phyloP scores from a whole-genome alignment of 2,888 invertebrate genomes.

The Platycnemis pennipes region DNA sequence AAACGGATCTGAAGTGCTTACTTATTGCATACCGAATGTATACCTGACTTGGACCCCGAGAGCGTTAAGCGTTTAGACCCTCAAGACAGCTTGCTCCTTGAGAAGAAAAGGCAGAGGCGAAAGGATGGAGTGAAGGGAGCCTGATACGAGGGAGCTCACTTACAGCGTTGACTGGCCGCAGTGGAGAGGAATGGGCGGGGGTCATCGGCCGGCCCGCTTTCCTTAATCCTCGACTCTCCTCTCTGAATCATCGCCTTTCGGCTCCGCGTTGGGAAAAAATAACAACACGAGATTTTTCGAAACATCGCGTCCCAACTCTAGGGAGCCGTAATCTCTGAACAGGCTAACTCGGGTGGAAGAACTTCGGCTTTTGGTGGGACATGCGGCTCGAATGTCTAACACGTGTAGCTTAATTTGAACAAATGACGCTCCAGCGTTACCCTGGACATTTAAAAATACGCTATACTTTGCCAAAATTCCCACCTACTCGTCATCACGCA shows the following conservation, averaged over 20 bases:
- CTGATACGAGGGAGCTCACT: neutral
- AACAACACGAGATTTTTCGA: neutral
- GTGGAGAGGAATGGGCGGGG: neutral
- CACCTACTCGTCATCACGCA: no score
- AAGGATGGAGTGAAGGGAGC: neutral
- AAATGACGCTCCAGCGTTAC: no score
- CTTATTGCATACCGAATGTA: neutral
- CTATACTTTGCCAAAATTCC: no score
- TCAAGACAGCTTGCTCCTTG: no score
- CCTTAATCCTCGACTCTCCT: neutral
- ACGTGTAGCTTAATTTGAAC: neutral
- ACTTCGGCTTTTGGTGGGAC: neutral
- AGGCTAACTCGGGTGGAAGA: neutral
- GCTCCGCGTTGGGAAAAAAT: conserved; percentile 10
- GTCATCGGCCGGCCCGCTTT: conserved; percentile 62
- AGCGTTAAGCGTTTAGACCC: no score
- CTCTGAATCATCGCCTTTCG: conserved; percentile 57
- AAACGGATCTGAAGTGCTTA: neutral
- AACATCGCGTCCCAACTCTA: neutral
- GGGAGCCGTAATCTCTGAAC: neutral
- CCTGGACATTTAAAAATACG: no score
- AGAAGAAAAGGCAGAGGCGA: no score
- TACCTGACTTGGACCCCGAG: neutral
- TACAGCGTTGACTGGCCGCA: neutral
- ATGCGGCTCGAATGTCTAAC: neutral